Evolutionary conservation across 2,888 invertebrate genomes (phyloP), one percentile per base, ranked within the genome.

Genomic region (Rhabditophanes sp.): DNA sequence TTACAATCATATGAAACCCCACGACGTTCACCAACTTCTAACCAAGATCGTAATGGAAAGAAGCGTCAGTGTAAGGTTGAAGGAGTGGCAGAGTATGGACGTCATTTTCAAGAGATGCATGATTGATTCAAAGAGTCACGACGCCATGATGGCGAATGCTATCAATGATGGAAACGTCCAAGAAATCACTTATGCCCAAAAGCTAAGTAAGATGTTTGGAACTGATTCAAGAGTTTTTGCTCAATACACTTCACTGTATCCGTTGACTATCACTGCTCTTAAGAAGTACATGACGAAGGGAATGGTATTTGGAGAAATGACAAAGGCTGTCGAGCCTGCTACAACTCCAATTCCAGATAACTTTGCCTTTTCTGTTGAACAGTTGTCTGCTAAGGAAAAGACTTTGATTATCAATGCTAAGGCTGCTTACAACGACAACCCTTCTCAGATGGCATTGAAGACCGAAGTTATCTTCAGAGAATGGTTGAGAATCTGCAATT

Each of bases 381-480:
- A 16, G 20, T 5, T 18, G 26, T 18, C 9, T n/a, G n/a, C n/a
- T n/a, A n/a, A 2, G 11, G 15, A 17, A 26, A 28, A 19, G 28
- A 11, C 19, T 9, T 4, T 11, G 5, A 11, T 29, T 8, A 17
- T 25, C 9, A 6, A 15, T 2, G 22, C n/a, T 7, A 26, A 18
- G 5, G 20, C 21, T 6, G 31, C 31, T 1, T 12, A 17, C 12
- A 27, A 79, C 56, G 80, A 82, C 57, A 90, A 90, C 69, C 88
- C 88, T 2, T 83, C 83, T 1, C 87, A 84, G 15, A 25, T 32
- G 18, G 32, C 45, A 34, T 22, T 32, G 11, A 90, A 88, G 67
- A 87, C 88, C 0, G 93, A 96, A 67, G 81, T 74, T 54, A 72
- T 96, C 8, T 73, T 96, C 21, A 75, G 88, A 15, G 93, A 96